Percentiles rank a stretch among this genome's conserved stretches.
Evolutionary conservation across 2,797 vertebrate species (phyloP).

Genomic region (Pachyuromys duprasi): DNA sequence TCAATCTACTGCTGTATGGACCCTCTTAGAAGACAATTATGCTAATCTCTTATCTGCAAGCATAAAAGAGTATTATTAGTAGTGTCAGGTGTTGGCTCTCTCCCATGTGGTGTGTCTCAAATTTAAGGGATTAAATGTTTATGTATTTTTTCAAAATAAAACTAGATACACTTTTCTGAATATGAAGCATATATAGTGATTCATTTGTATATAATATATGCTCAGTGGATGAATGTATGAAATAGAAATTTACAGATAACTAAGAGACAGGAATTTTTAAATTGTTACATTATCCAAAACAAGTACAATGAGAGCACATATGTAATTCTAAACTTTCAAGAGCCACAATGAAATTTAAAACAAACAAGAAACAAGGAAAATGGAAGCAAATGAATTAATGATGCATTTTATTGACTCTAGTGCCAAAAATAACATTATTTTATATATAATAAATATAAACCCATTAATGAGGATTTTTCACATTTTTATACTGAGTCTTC

Average conservation of each 20-base stretch:
- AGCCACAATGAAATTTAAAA: background rate
- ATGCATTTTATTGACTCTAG: background rate
- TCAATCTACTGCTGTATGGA: no score
- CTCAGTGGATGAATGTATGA: background rate
- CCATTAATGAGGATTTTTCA: background rate
- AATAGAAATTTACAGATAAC: background rate
- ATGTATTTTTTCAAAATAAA: background rate
- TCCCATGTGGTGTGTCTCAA: no score
- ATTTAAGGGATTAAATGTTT: background rate
- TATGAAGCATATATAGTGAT: background rate
- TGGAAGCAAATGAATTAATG: background rate
- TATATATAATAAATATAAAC: background rate
- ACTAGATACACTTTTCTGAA: background rate
- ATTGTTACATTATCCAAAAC: background rate
- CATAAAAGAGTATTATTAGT: no score
- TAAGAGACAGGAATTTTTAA: background rate
- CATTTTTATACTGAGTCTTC: conserved; percentile 12
- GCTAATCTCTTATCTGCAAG: no score
- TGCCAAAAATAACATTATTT: background rate
- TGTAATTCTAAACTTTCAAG: no score
- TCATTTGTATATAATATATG: background rate
- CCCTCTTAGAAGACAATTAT: no score
- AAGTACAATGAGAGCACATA: background rate
- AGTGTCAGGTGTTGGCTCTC: no score
- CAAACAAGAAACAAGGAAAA: background rate